phyloP scores from a whole-genome alignment of 2,888 invertebrate genomes.

The Apamea crenata region DNA sequence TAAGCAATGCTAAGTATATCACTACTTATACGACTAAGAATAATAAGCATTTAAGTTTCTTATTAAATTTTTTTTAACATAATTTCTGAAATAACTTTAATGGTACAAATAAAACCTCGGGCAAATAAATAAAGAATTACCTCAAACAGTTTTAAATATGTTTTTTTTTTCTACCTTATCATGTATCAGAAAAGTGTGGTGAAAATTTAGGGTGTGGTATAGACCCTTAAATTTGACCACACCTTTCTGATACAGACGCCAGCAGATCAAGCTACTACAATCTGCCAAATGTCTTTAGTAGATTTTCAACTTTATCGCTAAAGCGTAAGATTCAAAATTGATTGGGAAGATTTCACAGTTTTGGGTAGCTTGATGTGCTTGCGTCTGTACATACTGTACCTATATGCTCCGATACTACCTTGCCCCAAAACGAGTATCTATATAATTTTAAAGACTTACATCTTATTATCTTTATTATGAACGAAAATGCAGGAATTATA shows the following conservation, averaged over 20 bases:
- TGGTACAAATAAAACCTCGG: constrained; percentile 28
- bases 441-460: too few species aligned
- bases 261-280: too few species aligned
- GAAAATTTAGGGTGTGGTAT: not conserved
- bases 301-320: too few species aligned
- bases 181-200: not conserved
- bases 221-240: too few species aligned
- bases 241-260: too few species aligned
- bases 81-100: not conserved
- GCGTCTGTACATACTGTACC: too few species aligned
- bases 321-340: too few species aligned
- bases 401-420: not conserved
- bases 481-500: too few species aligned
- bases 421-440: not conserved
- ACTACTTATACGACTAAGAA: constrained; percentile 6
- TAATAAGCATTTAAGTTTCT: not conserved
- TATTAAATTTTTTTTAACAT: not conserved
- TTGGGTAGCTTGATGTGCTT: too few species aligned
- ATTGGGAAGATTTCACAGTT: too few species aligned
- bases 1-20: not conserved
- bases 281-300: too few species aligned
- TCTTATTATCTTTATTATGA: too few species aligned
- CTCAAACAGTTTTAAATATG: constrained; percentile 5
- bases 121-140: constrained; percentile 41
- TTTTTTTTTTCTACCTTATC: not conserved